Evolutionary conservation across 2,797 vertebrate species (phyloP).

Genomic region (Ctenochaetus hawaiiensis): DNA sequence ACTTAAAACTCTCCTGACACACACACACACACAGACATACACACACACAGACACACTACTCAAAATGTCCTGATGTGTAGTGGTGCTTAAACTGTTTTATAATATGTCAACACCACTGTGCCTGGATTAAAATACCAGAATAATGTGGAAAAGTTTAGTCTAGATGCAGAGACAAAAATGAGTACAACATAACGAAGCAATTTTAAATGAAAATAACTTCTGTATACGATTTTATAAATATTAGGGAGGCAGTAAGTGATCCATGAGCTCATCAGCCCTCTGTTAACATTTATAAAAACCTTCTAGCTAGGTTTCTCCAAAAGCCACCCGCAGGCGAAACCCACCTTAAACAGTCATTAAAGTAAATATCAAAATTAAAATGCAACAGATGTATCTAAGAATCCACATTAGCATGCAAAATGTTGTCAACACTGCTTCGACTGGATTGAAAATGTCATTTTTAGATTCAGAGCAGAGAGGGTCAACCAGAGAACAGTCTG

Average conservation of each 20-base stretch:
- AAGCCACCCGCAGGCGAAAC: not conserved
- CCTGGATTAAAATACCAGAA: not conserved
- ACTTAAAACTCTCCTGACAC: not conserved
- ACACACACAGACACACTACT: not conserved
- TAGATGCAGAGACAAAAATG: not conserved
- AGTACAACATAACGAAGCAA: too few relatives aligned
- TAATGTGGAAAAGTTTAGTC: not conserved
- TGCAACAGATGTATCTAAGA: not conserved
- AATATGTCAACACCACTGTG: not conserved
- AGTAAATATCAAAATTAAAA: not conserved
- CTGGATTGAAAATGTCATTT: not conserved
- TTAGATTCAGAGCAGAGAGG: not conserved
- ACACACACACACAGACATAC: not conserved
- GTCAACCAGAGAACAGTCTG: not conserved
- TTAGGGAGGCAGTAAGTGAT: too few relatives aligned
- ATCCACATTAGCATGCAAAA: slow-evolving; percentile 3
- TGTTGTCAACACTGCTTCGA: not conserved
- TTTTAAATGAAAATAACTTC: not conserved
- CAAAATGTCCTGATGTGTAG: not conserved
- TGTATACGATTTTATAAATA: not conserved
- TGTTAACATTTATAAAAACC: not conserved
- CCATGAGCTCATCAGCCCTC: not conserved
- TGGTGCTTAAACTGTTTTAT: not conserved
- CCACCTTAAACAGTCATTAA: not conserved
- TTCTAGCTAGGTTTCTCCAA: not conserved